Conservation (phyloP, 1,140 invertebrate genomes). For the Rhagoletis zephyria region DNA sequence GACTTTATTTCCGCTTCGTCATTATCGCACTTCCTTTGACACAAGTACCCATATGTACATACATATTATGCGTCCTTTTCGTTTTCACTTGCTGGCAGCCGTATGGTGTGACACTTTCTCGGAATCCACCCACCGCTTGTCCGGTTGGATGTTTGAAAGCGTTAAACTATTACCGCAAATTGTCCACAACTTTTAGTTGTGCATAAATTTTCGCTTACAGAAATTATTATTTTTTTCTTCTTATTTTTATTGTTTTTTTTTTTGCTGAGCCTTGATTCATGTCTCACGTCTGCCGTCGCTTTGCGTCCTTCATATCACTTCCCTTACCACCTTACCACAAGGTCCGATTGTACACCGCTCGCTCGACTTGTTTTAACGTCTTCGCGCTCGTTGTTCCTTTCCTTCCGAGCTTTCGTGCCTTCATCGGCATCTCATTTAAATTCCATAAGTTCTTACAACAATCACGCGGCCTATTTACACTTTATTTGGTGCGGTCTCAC, state of each 20-base stretch:
- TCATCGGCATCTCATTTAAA: conserved; percentile 21
- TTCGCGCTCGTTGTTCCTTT: too few relatives aligned
- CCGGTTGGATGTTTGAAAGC: neutral
- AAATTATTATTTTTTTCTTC: too few relatives aligned
- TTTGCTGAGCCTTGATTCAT: neutral
- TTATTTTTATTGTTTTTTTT: neutral
- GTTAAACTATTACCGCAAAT: conserved; percentile 28
- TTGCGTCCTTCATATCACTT: neutral
- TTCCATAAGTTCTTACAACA: conserved; percentile 1
- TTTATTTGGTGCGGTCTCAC: neutral
- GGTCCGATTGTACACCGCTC: too few relatives aligned
- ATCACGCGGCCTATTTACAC: neutral
- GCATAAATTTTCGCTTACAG: neutral
- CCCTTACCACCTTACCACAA: neutral
- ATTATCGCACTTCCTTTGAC: conserved; percentile 43
- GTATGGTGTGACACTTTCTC: neutral
- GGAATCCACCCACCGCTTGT: neutral
- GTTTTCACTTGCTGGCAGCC: neutral
- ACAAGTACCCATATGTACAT: neutral
- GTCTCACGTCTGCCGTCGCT: neutral
- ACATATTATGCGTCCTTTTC: too few relatives aligned
- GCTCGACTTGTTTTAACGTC: too few relatives aligned
- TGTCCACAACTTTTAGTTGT: conserved; percentile 28
- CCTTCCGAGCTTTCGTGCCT: neutral
- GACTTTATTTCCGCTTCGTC: conserved; percentile 41